A percentile compares a stretch with the other conserved stretches of the same genome.
Conservation (phyloP, 2,797 vertebrate species). For the Hybognathus amarus region DNA sequence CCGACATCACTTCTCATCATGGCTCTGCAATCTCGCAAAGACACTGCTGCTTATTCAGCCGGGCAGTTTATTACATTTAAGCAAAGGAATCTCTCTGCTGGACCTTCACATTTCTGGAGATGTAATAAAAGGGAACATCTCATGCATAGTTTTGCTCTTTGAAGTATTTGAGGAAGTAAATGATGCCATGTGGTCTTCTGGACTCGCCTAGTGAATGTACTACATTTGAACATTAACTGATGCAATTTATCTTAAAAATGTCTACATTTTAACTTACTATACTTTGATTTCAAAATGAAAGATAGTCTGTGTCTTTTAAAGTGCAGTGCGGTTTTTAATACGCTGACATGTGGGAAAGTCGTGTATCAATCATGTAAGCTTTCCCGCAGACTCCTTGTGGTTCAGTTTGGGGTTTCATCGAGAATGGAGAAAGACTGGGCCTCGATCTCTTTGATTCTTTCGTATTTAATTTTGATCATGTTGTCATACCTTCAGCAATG, state of each 20-base stretch:
- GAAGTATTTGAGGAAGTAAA: conserved; percentile 24
- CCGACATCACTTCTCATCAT: conserved; percentile 6
- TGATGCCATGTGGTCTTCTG: background rate
- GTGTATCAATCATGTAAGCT: background rate
- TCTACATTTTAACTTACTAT: background rate
- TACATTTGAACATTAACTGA: conserved; percentile 20
- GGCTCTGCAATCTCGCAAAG: background rate
- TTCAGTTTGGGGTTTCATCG: background rate
- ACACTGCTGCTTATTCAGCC: background rate
- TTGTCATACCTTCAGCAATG: conserved; percentile 33
- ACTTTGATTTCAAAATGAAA: conserved; percentile 26
- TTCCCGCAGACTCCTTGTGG: background rate
- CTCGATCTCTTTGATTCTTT: conserved; percentile 6
- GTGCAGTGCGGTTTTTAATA: conserved; percentile 17
- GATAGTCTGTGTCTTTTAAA: conserved; percentile 7
- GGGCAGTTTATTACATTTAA: background rate
- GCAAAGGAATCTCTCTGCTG: background rate
- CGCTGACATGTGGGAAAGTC: background rate
- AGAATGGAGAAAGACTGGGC: background rate
- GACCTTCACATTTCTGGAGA: conserved; percentile 14
- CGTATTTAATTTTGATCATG: conserved; percentile 36
- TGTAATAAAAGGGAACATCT: background rate
- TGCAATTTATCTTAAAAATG: conserved; percentile 15
- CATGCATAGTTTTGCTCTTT: conserved; percentile 32
- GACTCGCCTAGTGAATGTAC: background rate